phyloP scores from a whole-genome alignment of 2,113 vertebrate genomes.

The Pseudonaja textilis region DNA sequence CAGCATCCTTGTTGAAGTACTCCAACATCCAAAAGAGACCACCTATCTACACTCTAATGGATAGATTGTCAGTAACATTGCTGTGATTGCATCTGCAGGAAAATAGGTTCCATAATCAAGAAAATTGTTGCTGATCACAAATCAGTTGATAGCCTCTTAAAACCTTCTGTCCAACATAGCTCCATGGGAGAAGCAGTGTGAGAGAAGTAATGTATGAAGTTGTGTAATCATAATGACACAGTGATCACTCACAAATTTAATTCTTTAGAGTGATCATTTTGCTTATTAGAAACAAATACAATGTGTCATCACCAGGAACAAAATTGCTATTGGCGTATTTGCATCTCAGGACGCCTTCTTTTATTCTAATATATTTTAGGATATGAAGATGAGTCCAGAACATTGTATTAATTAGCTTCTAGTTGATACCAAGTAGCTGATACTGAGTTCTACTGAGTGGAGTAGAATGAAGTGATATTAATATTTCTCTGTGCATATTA shows the following conservation, averaged over 20 bases:
- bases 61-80: not conserved
- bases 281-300: not conserved
- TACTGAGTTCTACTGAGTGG: too few relatives aligned
- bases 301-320: not conserved
- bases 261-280: not conserved
- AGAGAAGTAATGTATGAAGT: not conserved
- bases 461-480: not conserved
- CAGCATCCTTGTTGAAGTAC: not conserved
- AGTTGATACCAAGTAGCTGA: too few relatives aligned
- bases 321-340: not conserved
- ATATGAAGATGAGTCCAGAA: not conserved
- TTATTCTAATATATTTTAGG: not conserved
- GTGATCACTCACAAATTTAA: not conserved
- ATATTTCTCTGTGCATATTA: not conserved
- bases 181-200: not conserved
- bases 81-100: not conserved
- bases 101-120: not conserved
- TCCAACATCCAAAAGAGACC: not conserved
- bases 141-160: not conserved
- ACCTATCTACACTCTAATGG: not conserved
- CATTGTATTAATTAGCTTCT: not conserved
- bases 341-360: not conserved
- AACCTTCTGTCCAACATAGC: not conserved
- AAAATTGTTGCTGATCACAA: not conserved
- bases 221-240: not conserved